Base-by-base conservation (phyloP, 2,113 vertebrate species). In the Hymenochirus boettgeri region DNA sequence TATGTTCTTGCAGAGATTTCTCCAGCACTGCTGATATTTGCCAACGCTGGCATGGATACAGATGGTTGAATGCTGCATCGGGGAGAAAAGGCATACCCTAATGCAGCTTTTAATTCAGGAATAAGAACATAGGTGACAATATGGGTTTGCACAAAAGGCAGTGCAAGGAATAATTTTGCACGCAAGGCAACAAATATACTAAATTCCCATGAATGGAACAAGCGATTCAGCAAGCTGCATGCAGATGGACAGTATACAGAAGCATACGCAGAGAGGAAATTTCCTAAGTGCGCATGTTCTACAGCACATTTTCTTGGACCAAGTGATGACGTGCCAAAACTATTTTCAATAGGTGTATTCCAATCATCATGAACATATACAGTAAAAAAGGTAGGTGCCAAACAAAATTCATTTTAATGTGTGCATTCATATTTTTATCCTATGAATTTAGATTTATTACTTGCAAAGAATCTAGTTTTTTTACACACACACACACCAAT, bases 241-340 rank as follows among this genome's bases (percentile, higher is more conserved):
- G 71, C 86, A 82, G 86, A 86, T 80, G 86, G 83, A 83, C 85
- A 83, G 70, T 57, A 75, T n/a, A 79, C 65, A 80, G 73, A 76
- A 69, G 76, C 82, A 80, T 70, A 54, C 75, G 73, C 74, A 73
- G 75, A 71, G 50, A 77, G 82, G 80, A 80, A 74, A 73, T 76
- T 79, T 71, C 0, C 73, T 79, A 81, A 83, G 79, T 82, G 84
- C 80, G 78, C 84, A 81, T 82, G 86, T 78, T 79, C 74, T 12
- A 78, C 54, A 81, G 80, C 83, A 82, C 79, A 84, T 75, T 83
- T 45, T 48, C 81, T 79, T 26, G 71, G 76, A 80, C 76, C 81
- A 84, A 85, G 77, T 70, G 80, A 87, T 86, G 85, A 87, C 79
- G 77, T 81, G 81, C 82, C 85, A 77, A 80, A 87, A 90, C 78